phyloP scores from a whole-genome alignment of 2,113 vertebrate genomes.

The Mastomys natalensis region DNA sequence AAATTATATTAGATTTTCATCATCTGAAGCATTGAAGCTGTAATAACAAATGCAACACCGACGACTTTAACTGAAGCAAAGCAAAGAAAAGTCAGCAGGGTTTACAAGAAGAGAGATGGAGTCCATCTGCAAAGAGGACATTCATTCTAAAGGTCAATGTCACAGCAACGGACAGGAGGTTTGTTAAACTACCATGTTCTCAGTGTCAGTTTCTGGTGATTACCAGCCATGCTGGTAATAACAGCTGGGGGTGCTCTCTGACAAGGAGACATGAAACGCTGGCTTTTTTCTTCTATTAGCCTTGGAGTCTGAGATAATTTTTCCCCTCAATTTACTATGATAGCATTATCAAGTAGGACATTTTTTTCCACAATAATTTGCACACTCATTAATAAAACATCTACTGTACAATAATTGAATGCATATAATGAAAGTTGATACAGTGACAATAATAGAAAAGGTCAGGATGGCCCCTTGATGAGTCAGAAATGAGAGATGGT shows the following conservation, averaged over 20 bases:
- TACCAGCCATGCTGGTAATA: neutral
- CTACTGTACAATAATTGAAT: conserved; percentile 56
- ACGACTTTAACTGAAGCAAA: conserved; percentile 26
- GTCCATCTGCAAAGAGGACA: neutral
- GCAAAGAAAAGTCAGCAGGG: neutral
- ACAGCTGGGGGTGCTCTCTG: neutral
- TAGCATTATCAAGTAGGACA: conserved; percentile 43
- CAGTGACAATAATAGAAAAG: conserved; percentile 66
- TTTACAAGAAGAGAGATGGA: neutral
- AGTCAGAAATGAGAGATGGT: conserved; percentile 56
- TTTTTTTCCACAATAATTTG: conserved; percentile 69
- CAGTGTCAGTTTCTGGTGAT: neutral
- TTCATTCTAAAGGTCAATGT: neutral
- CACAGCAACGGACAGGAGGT: neutral
- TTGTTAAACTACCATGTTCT: neutral
- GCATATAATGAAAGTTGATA: conserved; percentile 60
- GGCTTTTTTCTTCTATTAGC: neutral
- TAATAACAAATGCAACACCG: neutral
- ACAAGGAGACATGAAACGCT: neutral
- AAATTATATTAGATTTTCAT: conserved; percentile 41
- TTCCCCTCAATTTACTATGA: conserved; percentile 17
- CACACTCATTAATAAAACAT: conserved; percentile 76
- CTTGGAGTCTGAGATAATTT: neutral
- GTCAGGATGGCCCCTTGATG: neutral
- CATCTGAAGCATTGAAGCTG: neutral